Percentiles rank a stretch among this genome's conserved stretches.
These are phyloP conservation scores for Chloromyia formosa DNA, from an alignment of 2,888 invertebrate genomes.

Conservation along the genomic window DNA sequence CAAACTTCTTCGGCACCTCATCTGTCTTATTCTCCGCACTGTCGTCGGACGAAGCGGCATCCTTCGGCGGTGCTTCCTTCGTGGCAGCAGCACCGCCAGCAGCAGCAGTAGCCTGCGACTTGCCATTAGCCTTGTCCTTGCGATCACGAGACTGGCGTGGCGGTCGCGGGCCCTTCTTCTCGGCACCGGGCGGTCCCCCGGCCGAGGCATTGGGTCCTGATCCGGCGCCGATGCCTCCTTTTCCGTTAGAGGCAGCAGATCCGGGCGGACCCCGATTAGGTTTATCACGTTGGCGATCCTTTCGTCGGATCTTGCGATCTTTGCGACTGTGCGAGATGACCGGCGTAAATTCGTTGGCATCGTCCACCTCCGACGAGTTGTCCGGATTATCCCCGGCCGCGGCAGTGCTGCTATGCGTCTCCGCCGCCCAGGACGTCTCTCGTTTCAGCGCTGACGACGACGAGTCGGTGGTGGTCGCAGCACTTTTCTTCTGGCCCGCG, in stretches of 20 bases:
- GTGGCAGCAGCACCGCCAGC: neutral
- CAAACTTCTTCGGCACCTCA: slow-evolving; percentile 75
- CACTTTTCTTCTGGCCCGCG: neutral
- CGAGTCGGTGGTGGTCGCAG: neutral
- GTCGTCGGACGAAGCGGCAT: slow-evolving; percentile 49
- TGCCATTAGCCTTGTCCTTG: slow-evolving; percentile 22
- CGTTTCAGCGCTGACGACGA: neutral
- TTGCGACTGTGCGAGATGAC: slow-evolving; percentile 63
- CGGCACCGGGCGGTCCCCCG: neutral
- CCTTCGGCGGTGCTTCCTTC: slow-evolving; percentile 9
- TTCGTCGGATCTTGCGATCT: slow-evolving; percentile 62
- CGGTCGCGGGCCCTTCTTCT: slow-evolving; percentile 2
- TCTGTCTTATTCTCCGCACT: slow-evolving; percentile 61
- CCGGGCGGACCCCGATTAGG: slow-evolving; percentile 45
- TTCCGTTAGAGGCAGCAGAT: slow-evolving; percentile 55
- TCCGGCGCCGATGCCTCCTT: neutral
- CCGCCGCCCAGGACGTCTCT: slow-evolving; percentile 7
- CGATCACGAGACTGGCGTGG: slow-evolving; percentile 25
- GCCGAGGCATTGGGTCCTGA: neutral
- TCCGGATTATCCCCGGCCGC: slow-evolving; percentile 59
- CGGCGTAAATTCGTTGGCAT: slow-evolving; percentile 62
- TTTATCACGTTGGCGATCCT: slow-evolving; percentile 54
- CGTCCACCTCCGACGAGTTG: slow-evolving; percentile 62
- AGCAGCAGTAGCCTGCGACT: slow-evolving; percentile 23
- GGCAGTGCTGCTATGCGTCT: neutral